Conservation (phyloP, 2,797 vertebrate genomes). For the Ammospiza maritima region DNA sequence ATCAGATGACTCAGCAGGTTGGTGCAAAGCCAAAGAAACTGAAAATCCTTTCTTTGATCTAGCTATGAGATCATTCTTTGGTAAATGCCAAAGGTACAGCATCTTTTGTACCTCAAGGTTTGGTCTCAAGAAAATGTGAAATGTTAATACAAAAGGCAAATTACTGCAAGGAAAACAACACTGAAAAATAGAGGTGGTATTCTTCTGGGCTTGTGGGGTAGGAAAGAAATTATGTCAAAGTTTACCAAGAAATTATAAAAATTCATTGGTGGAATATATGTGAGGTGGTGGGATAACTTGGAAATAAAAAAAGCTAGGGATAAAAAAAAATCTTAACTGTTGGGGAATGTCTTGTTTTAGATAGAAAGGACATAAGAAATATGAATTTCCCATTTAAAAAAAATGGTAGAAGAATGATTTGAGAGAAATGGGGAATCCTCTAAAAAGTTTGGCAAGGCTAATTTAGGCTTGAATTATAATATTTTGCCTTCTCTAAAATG, state of each 20-base stretch:
- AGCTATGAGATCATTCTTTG: not conserved
- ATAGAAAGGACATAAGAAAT: not conserved
- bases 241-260: not conserved
- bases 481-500: not conserved
- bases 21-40: not conserved
- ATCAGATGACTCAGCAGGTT: not conserved
- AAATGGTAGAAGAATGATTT: not conserved
- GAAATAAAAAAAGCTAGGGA: not conserved
- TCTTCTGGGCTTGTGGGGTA: not conserved
- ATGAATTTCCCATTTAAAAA: not conserved
- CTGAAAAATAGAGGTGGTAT: not conserved
- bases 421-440: not conserved
- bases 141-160: not conserved
- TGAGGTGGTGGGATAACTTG: not conserved
- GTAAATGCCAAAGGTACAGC: not conserved
- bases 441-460: not conserved
- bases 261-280: not conserved
- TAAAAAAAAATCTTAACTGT: not conserved
- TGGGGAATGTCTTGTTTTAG: not conserved
- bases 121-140: not conserved
- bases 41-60: not conserved
- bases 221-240: not conserved
- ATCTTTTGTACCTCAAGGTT: not conserved
- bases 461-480: not conserved
- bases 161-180: not conserved